Conservation (phyloP, 2,113 vertebrate species). For the Ptilorrhoa leucosticta region DNA sequence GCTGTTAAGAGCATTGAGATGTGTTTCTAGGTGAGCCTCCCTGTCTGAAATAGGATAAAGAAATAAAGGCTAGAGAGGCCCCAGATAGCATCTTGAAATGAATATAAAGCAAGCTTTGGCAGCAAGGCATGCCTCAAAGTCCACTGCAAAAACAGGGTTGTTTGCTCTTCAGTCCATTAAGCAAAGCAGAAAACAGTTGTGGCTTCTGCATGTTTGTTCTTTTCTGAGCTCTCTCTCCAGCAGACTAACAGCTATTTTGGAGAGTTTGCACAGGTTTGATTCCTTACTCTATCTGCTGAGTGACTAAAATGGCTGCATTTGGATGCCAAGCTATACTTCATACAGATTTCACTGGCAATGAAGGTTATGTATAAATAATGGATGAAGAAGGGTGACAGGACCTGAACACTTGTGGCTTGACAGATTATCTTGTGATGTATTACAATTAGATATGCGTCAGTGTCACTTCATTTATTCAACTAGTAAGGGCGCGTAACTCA, state of each 20-base stretch:
- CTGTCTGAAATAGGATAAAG: not conserved
- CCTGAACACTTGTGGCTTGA: constrained; percentile 65
- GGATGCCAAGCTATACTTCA: constrained; percentile 28
- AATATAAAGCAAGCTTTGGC: not conserved
- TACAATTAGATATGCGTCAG: constrained; percentile 71
- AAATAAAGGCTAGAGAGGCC: not conserved
- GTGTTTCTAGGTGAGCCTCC: not conserved
- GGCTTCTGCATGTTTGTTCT: not conserved
- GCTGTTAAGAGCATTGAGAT: constrained; percentile 4
- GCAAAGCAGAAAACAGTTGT: not conserved
- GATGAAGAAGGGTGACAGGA: constrained; percentile 62
- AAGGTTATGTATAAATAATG: constrained; percentile 74
- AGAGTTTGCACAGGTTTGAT: not conserved
- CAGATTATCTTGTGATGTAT: constrained; percentile 74
- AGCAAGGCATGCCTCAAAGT: not conserved
- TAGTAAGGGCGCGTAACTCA: constrained; percentile 56
- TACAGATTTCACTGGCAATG: constrained; percentile 50
- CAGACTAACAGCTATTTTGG: not conserved
- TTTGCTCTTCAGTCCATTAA: not conserved
- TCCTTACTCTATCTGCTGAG: constrained; percentile 9
- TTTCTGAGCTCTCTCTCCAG: not conserved
- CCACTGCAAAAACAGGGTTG: not conserved
- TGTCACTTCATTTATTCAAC: constrained; percentile 76
- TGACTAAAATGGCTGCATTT: not conserved
- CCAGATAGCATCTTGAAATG: not conserved